These are phyloP conservation scores for Noctua comes DNA, from an alignment of 2,888 invertebrate species.

Conservation along the genomic window DNA sequence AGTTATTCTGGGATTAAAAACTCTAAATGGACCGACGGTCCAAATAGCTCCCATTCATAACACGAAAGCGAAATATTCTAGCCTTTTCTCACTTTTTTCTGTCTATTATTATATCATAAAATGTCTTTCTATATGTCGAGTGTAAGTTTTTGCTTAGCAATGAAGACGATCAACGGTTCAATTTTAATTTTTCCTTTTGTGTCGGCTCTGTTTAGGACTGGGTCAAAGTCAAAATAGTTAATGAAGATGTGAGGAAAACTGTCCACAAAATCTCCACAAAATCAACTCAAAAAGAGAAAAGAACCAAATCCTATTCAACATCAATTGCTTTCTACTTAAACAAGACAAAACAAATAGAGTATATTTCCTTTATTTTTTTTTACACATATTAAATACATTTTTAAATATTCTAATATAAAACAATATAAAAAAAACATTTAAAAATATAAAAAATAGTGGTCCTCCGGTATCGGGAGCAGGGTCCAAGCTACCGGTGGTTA, in stretches of 20 bases:
- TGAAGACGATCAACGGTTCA: conserved; percentile 22
- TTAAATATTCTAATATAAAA: no score
- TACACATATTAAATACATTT: no score
- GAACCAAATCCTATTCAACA: background rate
- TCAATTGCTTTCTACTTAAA: background rate
- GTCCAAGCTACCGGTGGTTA: no score
- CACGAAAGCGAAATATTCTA: conserved; percentile 56
- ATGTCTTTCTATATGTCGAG: conserved; percentile 41
- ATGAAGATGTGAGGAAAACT: conserved; percentile 3
- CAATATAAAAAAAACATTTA: no score
- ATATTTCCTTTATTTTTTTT: no score
- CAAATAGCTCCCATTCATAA: conserved; percentile 61
- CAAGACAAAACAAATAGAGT: background rate
- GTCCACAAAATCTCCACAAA: background rate
- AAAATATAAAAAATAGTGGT: no score
- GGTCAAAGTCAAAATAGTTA: conserved; percentile 17
- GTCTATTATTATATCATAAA: conserved; percentile 39
- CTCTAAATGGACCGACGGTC: conserved; percentile 57
- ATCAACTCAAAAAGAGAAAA: background rate
- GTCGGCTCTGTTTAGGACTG: conserved; percentile 5
- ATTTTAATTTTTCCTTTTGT: conserved; percentile 17
- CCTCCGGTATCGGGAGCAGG: no score
- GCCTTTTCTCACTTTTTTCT: conserved; percentile 35
- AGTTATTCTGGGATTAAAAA: conserved; percentile 68
- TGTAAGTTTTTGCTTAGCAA: conserved; percentile 42